Percentiles rank a stretch among this genome's conserved stretches.
These are phyloP conservation scores for Bambusicola thoracicus DNA, from an alignment of 2,113 vertebrate species.

Conservation along the genomic window DNA sequence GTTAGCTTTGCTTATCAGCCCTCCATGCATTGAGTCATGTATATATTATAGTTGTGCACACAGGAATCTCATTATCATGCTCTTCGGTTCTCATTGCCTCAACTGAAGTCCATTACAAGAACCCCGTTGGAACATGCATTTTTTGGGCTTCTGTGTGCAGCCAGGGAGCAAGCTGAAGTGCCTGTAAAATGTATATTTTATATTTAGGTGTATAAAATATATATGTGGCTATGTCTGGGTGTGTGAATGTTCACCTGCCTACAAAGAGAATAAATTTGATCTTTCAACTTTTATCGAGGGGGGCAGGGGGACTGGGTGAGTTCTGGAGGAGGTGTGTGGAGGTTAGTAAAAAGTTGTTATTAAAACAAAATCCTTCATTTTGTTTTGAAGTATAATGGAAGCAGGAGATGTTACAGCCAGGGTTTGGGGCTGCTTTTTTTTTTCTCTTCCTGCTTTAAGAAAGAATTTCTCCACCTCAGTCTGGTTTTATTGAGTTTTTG, in stretches of 20 bases:
- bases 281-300: constrained; percentile 73
- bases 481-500: not conserved
- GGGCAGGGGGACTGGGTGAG: constrained; percentile 60
- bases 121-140: constrained; percentile 63
- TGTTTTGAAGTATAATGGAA: constrained; percentile 67
- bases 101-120: constrained; percentile 65
- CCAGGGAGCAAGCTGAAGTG: constrained; percentile 66
- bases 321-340: constrained; percentile 54
- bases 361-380: constrained; percentile 76
- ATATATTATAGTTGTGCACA: not conserved
- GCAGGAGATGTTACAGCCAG: constrained; percentile 8
- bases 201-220: constrained; percentile 82
- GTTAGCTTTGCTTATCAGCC: not conserved
- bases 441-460: not conserved
- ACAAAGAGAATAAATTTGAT: constrained; percentile 85
- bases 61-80: constrained; percentile 32
- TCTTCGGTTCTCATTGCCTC: constrained; percentile 21
- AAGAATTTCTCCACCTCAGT: not conserved
- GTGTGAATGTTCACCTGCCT: constrained; percentile 75
- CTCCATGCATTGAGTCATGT: not conserved
- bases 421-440: not conserved
- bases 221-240: constrained; percentile 74
- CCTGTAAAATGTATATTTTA: constrained; percentile 86
- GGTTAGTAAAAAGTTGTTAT: constrained; percentile 73
- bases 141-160: constrained; percentile 73